Percentiles rank a stretch among this genome's conserved stretches.
Conservation (phyloP, 2,113 vertebrate species). For the Microtus oregoni region DNA sequence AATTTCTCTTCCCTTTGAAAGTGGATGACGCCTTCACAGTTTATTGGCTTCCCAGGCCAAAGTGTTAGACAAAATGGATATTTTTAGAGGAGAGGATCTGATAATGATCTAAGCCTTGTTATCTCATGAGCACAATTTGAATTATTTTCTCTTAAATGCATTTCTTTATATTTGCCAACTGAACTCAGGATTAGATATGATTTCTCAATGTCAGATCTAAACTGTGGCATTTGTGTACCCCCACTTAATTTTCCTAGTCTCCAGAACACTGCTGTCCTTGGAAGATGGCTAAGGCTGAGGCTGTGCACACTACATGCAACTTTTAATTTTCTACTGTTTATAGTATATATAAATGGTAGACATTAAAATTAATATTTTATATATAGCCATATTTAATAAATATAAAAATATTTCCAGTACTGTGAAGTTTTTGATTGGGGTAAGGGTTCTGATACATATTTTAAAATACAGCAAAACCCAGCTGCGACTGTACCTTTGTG, state of each 20-base stretch:
- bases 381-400: neutral
- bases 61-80: neutral
- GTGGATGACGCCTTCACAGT: neutral
- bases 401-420: neutral
- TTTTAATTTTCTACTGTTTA: neutral
- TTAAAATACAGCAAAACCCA: neutral
- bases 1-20: constrained; percentile 5
- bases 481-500: neutral
- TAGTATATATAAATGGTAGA: neutral
- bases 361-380: neutral
- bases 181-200: neutral
- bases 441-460: neutral
- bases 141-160: neutral
- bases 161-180: neutral
- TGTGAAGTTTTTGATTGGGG: neutral
- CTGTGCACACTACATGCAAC: neutral
- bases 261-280: neutral
- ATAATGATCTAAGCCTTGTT: neutral
- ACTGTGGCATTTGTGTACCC: no score
- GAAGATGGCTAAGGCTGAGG: neutral
- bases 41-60: neutral
- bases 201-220: neutral
- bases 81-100: neutral
- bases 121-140: neutral
- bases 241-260: neutral